Conservation (phyloP, 2,888 invertebrate genomes). For the Halocaridina rubra region DNA sequence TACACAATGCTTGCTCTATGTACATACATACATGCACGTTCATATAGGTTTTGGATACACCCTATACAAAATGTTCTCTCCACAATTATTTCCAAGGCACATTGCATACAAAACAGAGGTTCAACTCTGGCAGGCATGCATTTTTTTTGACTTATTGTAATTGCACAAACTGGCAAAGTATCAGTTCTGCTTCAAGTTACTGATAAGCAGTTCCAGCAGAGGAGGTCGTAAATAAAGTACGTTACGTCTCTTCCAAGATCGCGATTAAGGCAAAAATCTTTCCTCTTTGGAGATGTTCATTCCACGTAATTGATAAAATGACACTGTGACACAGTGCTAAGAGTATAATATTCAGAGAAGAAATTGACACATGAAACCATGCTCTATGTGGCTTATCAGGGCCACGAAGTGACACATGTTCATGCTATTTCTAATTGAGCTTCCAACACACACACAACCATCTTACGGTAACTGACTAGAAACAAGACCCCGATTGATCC, state of each 20-base stretch:
- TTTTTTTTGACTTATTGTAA: conserved; percentile 30
- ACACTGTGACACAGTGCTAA: background rate
- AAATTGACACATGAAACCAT: background rate
- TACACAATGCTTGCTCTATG: background rate
- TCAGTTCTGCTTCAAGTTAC: background rate
- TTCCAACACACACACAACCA: conserved; percentile 7
- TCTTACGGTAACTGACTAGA: background rate
- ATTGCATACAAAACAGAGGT: conserved; percentile 16
- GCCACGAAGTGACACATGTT: background rate
- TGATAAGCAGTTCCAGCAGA: background rate
- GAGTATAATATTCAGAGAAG: background rate
- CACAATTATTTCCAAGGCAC: conserved; percentile 37
- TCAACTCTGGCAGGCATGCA: conserved; percentile 42
- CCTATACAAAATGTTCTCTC: background rate
- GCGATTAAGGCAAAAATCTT: background rate
- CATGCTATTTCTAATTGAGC: background rate
- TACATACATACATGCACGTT: conserved; percentile 12
- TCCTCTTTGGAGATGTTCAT: background rate
- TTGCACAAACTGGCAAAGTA: conserved; percentile 23
- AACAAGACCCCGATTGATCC: background rate
- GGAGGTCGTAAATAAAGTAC: too few species aligned
- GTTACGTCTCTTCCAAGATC: background rate
- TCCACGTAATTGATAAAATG: background rate
- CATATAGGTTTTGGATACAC: background rate
- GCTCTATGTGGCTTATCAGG: conserved; percentile 14